Base-by-base conservation (phyloP, 92 coral and sea anemone species). In the Metridium senile region DNA sequence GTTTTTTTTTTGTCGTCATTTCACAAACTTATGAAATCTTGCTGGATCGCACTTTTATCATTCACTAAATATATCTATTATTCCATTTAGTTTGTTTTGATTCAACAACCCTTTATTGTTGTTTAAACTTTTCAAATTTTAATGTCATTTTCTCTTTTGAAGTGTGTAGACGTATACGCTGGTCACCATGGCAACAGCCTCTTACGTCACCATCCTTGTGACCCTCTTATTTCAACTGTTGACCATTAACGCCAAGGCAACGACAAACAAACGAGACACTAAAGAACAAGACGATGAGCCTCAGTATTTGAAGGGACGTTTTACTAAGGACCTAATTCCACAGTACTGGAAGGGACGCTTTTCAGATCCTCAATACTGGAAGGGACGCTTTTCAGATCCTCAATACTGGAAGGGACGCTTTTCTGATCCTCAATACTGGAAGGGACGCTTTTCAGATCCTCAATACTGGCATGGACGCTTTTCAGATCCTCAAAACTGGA, bases 331-430 rank as follows among this genome's bases (percentile, higher is more conserved):
- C 22, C 62, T 59, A 23, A 58, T 69, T 0, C 87, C 87, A 9
- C 91, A 77, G 43, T 85, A 62, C 65, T 85, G 89, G 89, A 81
- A 75, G 57, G 86, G 87, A 39, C 82, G 90, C n/a, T 74, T 81
- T 49, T 47, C 78, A 25, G 71, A 34, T 58, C 80, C 83, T 1
- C 90, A 86, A 62, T 86, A 30, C 71, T 86, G 90, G 90, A 81
- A 76, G 68, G 90, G 90, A 18, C 86, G 90, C 16, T 86, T 86
- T 75, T 52, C 68, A 17, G 76, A 82, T 51, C 81, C 81, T 21
- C 79, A 78, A 33, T 84, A 71, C 59, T 68, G 72, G 77, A 85
- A 66, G 30, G 85, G 80, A 31, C 89, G 85, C 51, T 79, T 85
- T 62, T 62, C 88, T 23, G 70, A 56, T 66, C 87, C 87, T 1